phyloP scores from a whole-genome alignment of 2,797 vertebrate genomes.

The Danio tinwini region DNA sequence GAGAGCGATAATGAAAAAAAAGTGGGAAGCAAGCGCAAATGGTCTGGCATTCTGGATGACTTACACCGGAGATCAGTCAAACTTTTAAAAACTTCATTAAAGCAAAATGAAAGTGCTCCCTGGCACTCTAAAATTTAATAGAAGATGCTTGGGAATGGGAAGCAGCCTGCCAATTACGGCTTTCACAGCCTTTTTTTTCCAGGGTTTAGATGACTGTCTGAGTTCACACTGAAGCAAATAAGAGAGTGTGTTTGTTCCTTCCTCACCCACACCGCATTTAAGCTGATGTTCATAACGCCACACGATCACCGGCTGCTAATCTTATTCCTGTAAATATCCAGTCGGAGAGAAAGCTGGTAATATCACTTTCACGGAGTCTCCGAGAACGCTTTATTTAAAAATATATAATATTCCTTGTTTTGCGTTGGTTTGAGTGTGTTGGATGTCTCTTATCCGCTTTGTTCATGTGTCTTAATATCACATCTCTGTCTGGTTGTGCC shows the following conservation, averaged over 20 bases:
- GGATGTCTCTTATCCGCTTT: conserved; percentile 30
- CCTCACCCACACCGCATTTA: conserved; percentile 52
- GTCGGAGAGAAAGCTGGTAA: conserved; percentile 22
- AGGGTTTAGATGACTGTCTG: conserved; percentile 74
- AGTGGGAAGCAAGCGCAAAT: conserved; percentile 55
- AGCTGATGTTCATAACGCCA: conserved; percentile 42
- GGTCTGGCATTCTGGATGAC: conserved; percentile 55
- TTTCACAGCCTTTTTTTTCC: conserved; percentile 76
- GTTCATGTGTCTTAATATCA: conserved; percentile 28
- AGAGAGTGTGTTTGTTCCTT: conserved; percentile 76
- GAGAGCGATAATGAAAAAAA: conserved; percentile 53
- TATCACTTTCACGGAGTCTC: conserved; percentile 20
- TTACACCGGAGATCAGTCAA: conserved; percentile 74
- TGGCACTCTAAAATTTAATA: conserved; percentile 77
- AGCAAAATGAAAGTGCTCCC: conserved; percentile 80
- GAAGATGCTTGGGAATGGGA: conserved; percentile 74
- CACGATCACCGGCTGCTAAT: conserved; percentile 46
- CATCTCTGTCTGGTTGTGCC: conserved; percentile 28
- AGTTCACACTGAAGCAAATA: conserved; percentile 71
- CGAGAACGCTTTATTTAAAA: conserved; percentile 28
- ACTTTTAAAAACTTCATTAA: conserved; percentile 85
- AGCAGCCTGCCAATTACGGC: conserved; percentile 79
- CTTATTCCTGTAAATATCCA: conserved; percentile 22
- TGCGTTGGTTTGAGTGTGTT: conserved; percentile 20
- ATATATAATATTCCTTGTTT: conserved; percentile 34